phyloP scores from a whole-genome alignment of 2,797 vertebrate genomes.

The Pangasius sanitwongsei region DNA sequence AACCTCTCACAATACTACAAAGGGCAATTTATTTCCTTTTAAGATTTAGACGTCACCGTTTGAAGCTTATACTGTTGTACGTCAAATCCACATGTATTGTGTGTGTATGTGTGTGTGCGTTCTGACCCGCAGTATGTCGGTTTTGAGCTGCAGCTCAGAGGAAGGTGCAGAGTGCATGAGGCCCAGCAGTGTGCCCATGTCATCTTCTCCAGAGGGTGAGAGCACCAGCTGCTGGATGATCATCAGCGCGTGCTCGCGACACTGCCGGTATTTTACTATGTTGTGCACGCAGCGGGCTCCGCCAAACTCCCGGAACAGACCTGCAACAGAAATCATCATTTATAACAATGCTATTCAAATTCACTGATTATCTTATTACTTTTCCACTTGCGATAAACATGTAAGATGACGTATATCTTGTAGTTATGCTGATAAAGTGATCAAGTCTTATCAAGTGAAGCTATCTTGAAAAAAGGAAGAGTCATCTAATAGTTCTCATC shows the following conservation, averaged over 20 bases:
- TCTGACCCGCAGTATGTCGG: conserved; percentile 90
- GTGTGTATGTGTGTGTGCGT: conserved; percentile 11
- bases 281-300: conserved; percentile 96
- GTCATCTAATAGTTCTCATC: not conserved
- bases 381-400: not conserved
- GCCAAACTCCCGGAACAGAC: conserved; percentile 90
- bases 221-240: conserved; percentile 96
- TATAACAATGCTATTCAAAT: not conserved
- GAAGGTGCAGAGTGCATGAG: conserved; percentile 95
- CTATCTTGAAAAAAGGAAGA: not conserved
- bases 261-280: conserved; percentile 96
- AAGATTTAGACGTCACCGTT: not conserved
- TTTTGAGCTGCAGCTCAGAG: conserved; percentile 92
- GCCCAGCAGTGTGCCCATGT: conserved; percentile 96
- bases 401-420: not conserved
- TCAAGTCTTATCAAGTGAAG: too few relatives aligned
- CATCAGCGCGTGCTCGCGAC: conserved; percentile 92
- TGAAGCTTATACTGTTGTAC: not conserved
- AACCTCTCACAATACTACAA: not conserved
- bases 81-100: not conserved
- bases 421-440: not conserved
- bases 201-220: conserved; percentile 93
- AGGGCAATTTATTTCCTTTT: not conserved
- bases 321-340: conserved; percentile 15
- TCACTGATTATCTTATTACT: not conserved